phyloP scores from a whole-genome alignment of 2,797 vertebrate species.

The Chelon auratus region DNA sequence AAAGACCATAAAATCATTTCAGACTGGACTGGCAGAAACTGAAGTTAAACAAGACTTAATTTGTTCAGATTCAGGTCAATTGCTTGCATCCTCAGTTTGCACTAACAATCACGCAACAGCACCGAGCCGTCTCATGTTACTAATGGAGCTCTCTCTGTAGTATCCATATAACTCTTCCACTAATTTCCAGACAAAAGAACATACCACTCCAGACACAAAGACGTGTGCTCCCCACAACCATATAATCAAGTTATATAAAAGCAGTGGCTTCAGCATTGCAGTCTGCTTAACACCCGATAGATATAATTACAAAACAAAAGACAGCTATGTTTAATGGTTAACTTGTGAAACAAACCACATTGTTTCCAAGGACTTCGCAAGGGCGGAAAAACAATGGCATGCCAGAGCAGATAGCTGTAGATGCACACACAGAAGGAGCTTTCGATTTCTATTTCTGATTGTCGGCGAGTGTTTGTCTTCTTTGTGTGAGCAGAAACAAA shows the following conservation, averaged over 20 bases:
- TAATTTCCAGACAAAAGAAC: slow-evolving; percentile 68
- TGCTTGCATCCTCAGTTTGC: slow-evolving; percentile 13
- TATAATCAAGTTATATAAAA: slow-evolving; percentile 91
- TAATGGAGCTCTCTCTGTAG: slow-evolving; percentile 26
- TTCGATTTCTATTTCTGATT: slow-evolving; percentile 61
- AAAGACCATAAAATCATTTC: slow-evolving; percentile 5
- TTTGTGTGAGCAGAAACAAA: slow-evolving; percentile 71
- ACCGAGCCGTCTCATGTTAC: slow-evolving; percentile 16
- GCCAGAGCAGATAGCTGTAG: slow-evolving; percentile 75
- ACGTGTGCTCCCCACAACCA: slow-evolving; percentile 78
- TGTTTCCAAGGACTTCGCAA: slow-evolving; percentile 76
- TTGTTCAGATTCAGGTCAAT: slow-evolving; percentile 18
- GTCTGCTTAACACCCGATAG: slow-evolving; percentile 89
- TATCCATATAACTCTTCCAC: slow-evolving; percentile 45
- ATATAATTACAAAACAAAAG: slow-evolving; percentile 88
- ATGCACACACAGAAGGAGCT: slow-evolving; percentile 71
- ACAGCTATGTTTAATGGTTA: slow-evolving; percentile 85
- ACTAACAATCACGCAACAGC: slow-evolving; percentile 36
- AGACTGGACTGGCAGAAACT: slow-evolving; percentile 12
- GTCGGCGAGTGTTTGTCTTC: slow-evolving; percentile 61
- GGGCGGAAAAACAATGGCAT: slow-evolving; percentile 79
- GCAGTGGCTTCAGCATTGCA: slow-evolving; percentile 82
- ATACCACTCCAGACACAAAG: slow-evolving; percentile 69
- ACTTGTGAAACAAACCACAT: slow-evolving; percentile 81
- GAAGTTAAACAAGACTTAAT: slow-evolving; percentile 24